Conservation (phyloP, 2,888 invertebrate species). For the Agrenia bidenticulata region DNA sequence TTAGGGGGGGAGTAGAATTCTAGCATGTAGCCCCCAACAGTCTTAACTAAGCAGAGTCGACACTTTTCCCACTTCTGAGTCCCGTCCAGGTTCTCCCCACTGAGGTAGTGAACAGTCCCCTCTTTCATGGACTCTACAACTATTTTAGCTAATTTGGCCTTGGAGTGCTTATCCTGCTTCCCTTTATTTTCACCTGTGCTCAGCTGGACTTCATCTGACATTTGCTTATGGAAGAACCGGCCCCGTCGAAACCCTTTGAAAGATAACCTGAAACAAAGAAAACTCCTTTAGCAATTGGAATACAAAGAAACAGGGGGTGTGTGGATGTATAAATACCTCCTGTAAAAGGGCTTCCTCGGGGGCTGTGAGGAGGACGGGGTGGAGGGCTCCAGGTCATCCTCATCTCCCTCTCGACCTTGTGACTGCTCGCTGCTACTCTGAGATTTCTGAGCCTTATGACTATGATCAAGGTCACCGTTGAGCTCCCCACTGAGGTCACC, state of each 20-base stretch:
- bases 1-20: conserved; percentile 94
- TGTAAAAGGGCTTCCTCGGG: conserved; percentile 50
- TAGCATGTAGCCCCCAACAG: conserved; percentile 89
- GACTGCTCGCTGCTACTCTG: conserved; percentile 40
- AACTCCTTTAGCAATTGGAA: too few species aligned
- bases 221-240: conserved; percentile 84
- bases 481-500: background rate
- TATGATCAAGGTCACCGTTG: conserved; percentile 19
- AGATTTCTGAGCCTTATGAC: conserved; percentile 28
- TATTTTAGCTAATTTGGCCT: conserved; percentile 85
- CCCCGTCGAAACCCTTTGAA: conserved; percentile 82
- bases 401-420: conserved; percentile 37
- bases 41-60: conserved; percentile 84
- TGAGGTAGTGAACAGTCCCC: conserved; percentile 79
- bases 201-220: conserved; percentile 81
- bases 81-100: conserved; percentile 84
- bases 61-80: conserved; percentile 94
- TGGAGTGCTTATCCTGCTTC: conserved; percentile 69
- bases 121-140: conserved; percentile 92
- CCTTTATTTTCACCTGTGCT: conserved; percentile 55
- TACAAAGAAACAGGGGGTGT: too few species aligned
- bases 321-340: conserved; percentile 43
- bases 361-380: conserved; percentile 15
- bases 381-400: conserved; percentile 15
- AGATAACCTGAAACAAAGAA: conserved; percentile 68